Conservation (phyloP, 2,888 invertebrate species). For the Psococerastis gibbosa region DNA sequence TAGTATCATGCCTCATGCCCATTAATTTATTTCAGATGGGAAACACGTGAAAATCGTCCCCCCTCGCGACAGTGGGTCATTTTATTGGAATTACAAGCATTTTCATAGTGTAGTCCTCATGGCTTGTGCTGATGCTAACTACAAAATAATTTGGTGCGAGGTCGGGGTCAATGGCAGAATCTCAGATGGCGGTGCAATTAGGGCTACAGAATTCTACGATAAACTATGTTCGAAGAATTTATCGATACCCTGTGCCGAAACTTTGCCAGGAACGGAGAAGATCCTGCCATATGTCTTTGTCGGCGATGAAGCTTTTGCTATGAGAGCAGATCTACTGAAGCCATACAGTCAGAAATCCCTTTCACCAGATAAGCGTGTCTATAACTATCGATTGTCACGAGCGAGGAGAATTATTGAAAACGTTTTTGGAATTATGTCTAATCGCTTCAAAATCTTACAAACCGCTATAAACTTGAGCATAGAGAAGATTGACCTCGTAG, state of each 20-base stretch:
- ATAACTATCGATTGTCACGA: no score
- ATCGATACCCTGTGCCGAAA: conserved; percentile 14
- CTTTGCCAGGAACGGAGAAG: conserved; percentile 13
- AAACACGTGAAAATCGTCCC: conserved; percentile 18
- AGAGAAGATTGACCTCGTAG: no score
- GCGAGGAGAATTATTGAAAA: no score
- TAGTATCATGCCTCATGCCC: no score
- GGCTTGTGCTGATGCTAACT: conserved; percentile 16
- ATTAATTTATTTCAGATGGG: no score
- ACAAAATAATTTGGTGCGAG: conserved; percentile 15
- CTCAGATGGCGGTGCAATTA: conserved; percentile 17
- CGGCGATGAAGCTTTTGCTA: no score
- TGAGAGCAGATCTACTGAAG: no score
- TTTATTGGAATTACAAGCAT: conserved; percentile 18
- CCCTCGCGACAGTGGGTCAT: conserved; percentile 16
- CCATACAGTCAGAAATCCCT: no score
- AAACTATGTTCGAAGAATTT: conserved; percentile 14
- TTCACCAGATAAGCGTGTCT: no score
- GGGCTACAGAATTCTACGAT: conserved; percentile 14
- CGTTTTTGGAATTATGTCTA: no score
- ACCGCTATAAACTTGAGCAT: no score
- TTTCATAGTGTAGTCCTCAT: conserved; percentile 16
- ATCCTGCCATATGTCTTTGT: conserved; percentile 15
- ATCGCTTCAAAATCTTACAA: no score
- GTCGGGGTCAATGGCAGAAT: conserved; percentile 16